These are phyloP conservation scores for Cynopterus brachyotis DNA, from an alignment of 2,113 vertebrate genomes.

Conservation along the genomic window DNA sequence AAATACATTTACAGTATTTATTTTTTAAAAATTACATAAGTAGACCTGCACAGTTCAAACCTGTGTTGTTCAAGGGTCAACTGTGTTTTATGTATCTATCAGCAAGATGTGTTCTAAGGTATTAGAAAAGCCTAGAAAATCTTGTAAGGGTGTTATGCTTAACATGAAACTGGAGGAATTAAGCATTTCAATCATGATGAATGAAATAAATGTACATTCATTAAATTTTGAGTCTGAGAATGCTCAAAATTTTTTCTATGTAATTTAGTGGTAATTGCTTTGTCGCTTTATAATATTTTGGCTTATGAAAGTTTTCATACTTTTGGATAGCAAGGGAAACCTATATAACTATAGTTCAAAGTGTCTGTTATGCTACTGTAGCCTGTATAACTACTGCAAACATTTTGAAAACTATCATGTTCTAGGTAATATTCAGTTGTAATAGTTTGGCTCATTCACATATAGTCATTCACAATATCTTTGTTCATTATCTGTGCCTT, in stretches of 20 bases:
- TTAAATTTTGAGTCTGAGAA: not conserved
- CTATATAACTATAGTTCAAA: not conserved
- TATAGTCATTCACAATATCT: not conserved
- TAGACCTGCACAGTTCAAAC: not conserved
- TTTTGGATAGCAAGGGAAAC: not conserved
- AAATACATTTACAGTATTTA: not conserved
- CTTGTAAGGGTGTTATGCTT: not conserved
- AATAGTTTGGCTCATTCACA: not conserved
- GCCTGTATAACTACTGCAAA: not conserved
- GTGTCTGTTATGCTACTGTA: not conserved
- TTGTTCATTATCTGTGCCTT: constrained; percentile 27
- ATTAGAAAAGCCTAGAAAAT: not conserved
- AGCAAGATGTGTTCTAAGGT: not conserved
- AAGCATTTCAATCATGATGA: not conserved
- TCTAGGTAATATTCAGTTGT: not conserved
- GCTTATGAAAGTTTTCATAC: not conserved
- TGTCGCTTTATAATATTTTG: not conserved
- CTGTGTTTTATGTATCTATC: not conserved
- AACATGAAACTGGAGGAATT: not conserved
- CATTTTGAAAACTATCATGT: not conserved
- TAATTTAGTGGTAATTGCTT: not conserved
- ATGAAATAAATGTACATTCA: not conserved
- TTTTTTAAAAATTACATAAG: not conserved
- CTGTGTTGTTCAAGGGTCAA: not conserved
- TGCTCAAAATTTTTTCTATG: not conserved